A percentile compares a stretch with the other conserved stretches of the same genome.
These are phyloP conservation scores for Porites australiensis DNA, from an alignment of 64 coral and sea anemone genomes.

Conservation along the genomic window DNA sequence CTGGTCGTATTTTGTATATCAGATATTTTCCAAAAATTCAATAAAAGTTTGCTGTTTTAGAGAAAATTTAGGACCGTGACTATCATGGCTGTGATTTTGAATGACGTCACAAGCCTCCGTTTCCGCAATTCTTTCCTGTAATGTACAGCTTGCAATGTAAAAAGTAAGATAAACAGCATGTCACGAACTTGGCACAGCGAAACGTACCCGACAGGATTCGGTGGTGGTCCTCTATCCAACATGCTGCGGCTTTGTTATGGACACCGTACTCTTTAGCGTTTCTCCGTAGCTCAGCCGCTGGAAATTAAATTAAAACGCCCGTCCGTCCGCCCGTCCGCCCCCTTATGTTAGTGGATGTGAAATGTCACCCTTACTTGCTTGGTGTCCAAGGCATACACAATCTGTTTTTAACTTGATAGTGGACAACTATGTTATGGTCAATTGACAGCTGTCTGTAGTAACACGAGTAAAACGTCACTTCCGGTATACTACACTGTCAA, in stretches of 20 bases:
- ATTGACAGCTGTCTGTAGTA: conserved; percentile 6
- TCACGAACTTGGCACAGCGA: conserved; percentile 5
- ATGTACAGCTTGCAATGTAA: conserved; percentile 14
- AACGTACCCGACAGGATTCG: conserved; percentile 1
- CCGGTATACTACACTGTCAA: conserved; percentile 7
- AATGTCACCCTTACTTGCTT: not conserved
- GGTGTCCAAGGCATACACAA: conserved; percentile 16
- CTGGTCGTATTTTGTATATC: too few species aligned
- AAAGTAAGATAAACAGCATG: conserved; percentile 2
- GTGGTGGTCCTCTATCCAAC: not conserved
- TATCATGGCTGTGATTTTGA: conserved; percentile 14
- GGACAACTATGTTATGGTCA: too few species aligned
- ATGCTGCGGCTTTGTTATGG: not conserved
- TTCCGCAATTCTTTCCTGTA: conserved; percentile 10
- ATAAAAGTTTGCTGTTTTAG: conserved; percentile 8
- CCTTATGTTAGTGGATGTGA: not conserved
- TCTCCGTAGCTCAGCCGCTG: conserved; percentile 3
- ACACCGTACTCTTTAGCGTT: not conserved
- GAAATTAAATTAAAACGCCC: too few species aligned
- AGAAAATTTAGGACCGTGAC: conserved; percentile 14
- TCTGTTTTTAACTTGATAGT: too few species aligned
- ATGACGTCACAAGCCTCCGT: conserved; percentile 8
- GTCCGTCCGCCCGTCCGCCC: not conserved
- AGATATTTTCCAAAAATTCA: too few species aligned
- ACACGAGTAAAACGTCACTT: not conserved